Evolutionary conservation across 2,113 vertebrate species (phyloP).

Genomic region (Macquaria australasica): DNA sequence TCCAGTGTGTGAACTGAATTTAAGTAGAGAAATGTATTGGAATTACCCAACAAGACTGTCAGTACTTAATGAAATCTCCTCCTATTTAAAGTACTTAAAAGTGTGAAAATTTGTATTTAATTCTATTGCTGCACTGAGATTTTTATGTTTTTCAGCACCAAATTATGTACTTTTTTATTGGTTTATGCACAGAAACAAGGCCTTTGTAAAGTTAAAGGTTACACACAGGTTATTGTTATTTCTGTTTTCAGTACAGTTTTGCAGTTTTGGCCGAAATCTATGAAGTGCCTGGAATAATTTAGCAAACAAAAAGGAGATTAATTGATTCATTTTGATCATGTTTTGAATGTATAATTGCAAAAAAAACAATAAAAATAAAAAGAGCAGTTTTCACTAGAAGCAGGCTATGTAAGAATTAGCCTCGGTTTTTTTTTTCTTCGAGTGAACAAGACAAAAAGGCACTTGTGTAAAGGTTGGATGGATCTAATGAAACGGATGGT

Average conservation of each 20-base stretch:
- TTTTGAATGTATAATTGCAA: conserved; percentile 73
- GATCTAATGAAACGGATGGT: conserved; percentile 65
- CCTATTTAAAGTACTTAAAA: conserved; percentile 56
- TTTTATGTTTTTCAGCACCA: conserved; percentile 18
- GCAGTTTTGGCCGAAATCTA: conserved; percentile 60
- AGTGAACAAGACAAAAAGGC: conserved; percentile 62
- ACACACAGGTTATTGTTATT: conserved; percentile 5
- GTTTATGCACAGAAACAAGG: conserved; percentile 29
- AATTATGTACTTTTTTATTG: background rate
- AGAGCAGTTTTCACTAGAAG: conserved; percentile 18
- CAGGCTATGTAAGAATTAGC: conserved; percentile 7
- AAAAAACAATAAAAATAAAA: background rate
- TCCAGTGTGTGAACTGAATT: conserved; percentile 7
- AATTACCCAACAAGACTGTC: conserved; percentile 20
- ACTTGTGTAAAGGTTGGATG: conserved; percentile 70
- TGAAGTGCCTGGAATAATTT: conserved; percentile 75
- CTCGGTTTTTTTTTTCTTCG: background rate
- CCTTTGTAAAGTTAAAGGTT: conserved; percentile 41
- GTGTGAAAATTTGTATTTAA: conserved; percentile 35
- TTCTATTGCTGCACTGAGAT: conserved; percentile 22
- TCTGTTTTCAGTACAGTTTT: conserved; percentile 44
- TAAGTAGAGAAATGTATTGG: too few relatives aligned
- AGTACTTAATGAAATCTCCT: conserved; percentile 32
- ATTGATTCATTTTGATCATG: conserved; percentile 51
- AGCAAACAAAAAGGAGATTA: conserved; percentile 35